Base-by-base conservation (phyloP, 2,797 vertebrate species). In the Sparidentex hasta region DNA sequence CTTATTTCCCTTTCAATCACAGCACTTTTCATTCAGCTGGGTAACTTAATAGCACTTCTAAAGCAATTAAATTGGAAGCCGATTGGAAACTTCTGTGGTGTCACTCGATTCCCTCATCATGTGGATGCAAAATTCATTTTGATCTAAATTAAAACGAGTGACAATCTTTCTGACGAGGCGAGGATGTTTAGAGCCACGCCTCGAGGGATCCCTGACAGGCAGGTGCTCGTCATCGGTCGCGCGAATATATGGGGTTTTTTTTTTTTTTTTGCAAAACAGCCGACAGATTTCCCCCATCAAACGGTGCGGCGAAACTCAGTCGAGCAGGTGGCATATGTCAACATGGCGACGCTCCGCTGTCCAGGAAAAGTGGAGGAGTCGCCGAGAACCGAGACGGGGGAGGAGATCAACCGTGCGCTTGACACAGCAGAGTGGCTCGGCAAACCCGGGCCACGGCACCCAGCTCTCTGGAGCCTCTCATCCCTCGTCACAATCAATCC, bases 401-500 rank as follows among this genome's bases (percentile, higher is more conserved):
- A 3, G 78, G 77, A 81, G 87, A 85, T 93, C 86, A 90, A 83
- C 67, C 76, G 33, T 81, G 76, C 12, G 74, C 79, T 81, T 81
- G 87, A 90, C 92, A 90, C 88, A 59, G 85, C 71, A 61, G 80
- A 88, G 88, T 80, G 83, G 88, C 86, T 89, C 85, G 47, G 85
- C 72, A 41, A 67, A 71, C 65, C 74, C 54, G 5, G 74, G 75
- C 81, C 82, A 43, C 64, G 16, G 78, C 86, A 63, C 74, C 82
- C 81, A 8, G 66, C 84, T 86, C 85, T 74, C 81, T 0, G 67
- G 76, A 86, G 85, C 90, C 86, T 87, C 90, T 91, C 91, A 85
- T 88, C 91, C 88, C 83, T 91, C 79, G 78, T 92, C 90, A 90
- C 90, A 88, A 95, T 93, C 91, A 93, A 92, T 91, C 92, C 87